Base-by-base conservation (phyloP, 2,888 invertebrate species). In the Xestia ashworthii region DNA sequence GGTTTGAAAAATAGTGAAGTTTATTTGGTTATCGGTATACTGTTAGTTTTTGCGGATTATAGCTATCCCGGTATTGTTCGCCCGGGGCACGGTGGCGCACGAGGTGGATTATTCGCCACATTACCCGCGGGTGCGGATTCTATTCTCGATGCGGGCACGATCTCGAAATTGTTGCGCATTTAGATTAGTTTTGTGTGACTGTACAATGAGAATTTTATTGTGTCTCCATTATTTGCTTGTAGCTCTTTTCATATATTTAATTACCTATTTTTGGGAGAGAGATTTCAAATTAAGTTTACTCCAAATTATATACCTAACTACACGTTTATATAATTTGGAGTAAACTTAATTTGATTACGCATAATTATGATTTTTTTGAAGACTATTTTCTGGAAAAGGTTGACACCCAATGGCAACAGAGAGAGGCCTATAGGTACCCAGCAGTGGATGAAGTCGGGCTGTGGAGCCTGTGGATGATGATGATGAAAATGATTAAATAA, bases 31-130 rank as follows among this genome's bases (percentile, higher is more conserved):
- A 82, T 85, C 76, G 70, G 64, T 73, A 88, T 91, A 93, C 92
- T 94, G 93, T 93, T 91, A 91, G 93, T 96, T 96, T 96, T 96
- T 96, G 95, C 94, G 91, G 95, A 95, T 95, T 95, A 95, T 91
- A 91, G 89, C 87, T 92, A 94, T 92, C 89, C 84, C 81, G 79
- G 91, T 86, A 93, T 93, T 95, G 89, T 73, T 58, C 25, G 80
- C 82, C 80, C 71, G 74, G 76, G 87, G 90, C 87, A 81, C 89
- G 75, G 90, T 91, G 93, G 93, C 95, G 95, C 95, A 95, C 94
- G 95, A 95, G 93, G 92, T 93, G 95, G 95, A 95, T 96, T 96
- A 96, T 90, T 89, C 94, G 95, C 95, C 94, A 88, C 95, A 95
- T 95, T 95, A 95, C 91, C 93, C 91, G 90, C 89, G 93, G 93